Percentiles rank a stretch among this genome's conserved stretches.
phyloP scores from a whole-genome alignment of 2,797 vertebrate genomes.

The Cyprinella venusta region DNA sequence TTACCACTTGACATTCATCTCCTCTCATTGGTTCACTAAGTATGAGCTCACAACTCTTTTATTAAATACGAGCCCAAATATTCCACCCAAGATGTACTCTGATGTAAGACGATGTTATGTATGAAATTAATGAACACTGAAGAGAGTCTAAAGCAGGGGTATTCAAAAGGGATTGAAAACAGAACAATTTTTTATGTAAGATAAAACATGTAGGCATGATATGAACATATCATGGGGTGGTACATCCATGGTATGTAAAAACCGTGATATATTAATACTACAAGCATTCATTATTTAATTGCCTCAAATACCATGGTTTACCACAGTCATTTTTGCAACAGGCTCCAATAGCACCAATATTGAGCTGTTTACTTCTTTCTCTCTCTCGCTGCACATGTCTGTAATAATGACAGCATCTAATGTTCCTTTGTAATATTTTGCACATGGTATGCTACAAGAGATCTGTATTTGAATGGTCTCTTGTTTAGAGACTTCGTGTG shows the following conservation, averaged over 20 bases:
- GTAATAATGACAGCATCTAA: constrained; percentile 51
- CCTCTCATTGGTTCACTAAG: neutral
- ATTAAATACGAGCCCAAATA: constrained; percentile 33
- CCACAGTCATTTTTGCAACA: neutral
- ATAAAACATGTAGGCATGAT: too few relatives aligned
- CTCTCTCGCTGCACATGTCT: constrained; percentile 37
- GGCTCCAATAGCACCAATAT: neutral
- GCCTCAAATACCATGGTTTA: neutral
- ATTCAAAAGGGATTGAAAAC: neutral
- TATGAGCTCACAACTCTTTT: constrained; percentile 48
- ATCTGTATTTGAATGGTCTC: constrained; percentile 66
- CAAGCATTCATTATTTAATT: neutral
- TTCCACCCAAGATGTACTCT: neutral
- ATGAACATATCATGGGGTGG: neutral
- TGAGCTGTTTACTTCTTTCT: constrained; percentile 24
- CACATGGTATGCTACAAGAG: constrained; percentile 63
- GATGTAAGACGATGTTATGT: neutral
- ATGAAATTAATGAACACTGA: constrained; percentile 8
- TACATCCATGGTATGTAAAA: neutral
- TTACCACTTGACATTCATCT: constrained; percentile 70
- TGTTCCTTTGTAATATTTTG: constrained; percentile 64
- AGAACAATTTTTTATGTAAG: too few relatives aligned
- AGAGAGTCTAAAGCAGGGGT: neutral
- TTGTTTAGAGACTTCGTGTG: constrained; percentile 50
- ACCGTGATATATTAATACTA: neutral